A percentile compares a stretch with the other conserved stretches of the same genome.
These are phyloP conservation scores for Anolis sagrei DNA, from an alignment of 2,113 vertebrate genomes.

Conservation along the genomic window DNA sequence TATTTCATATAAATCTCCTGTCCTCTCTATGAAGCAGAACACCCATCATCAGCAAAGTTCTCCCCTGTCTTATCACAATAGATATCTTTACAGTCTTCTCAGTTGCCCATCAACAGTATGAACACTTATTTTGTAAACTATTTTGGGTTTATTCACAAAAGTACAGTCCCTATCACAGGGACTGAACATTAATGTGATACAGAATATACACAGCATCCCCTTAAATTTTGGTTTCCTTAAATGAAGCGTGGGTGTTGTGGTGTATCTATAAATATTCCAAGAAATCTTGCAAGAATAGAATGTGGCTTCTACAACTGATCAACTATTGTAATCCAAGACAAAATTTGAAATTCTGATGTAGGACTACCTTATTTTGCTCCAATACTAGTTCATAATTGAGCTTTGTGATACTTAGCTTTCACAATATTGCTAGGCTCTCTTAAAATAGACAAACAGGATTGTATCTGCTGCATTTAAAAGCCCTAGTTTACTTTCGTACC, in stretches of 20 bases:
- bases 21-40: background rate
- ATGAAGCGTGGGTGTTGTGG: background rate
- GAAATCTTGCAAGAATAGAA: background rate
- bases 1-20: background rate
- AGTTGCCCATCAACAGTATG: background rate
- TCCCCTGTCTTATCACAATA: background rate
- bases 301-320: background rate
- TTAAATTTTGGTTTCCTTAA: background rate
- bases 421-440: too few relatives aligned
- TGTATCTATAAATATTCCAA: background rate
- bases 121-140: background rate
- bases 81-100: background rate
- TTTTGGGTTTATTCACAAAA: background rate
- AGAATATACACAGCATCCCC: too few relatives aligned
- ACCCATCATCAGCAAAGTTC: background rate
- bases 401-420: too few relatives aligned
- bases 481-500: background rate
- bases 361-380: background rate
- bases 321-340: background rate
- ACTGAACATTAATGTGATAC: background rate
- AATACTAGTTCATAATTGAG: too few relatives aligned
- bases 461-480: background rate
- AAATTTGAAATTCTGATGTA: background rate
- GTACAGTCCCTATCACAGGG: background rate
- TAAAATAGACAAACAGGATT: too few relatives aligned